Base-by-base conservation (phyloP, 2,797 vertebrate genomes). In the Columba guinea region DNA sequence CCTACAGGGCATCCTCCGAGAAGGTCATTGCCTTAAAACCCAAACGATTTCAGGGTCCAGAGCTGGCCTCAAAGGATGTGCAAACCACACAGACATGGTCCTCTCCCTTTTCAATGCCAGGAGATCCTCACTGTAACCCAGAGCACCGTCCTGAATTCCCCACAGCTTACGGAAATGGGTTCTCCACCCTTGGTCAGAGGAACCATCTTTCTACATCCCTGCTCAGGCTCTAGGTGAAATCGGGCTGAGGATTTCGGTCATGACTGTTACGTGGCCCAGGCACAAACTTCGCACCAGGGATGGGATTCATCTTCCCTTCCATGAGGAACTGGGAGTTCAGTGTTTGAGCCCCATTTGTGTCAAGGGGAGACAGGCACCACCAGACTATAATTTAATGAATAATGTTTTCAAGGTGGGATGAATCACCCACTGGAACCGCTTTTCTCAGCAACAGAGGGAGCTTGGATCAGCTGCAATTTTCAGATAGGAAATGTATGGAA, bases 171-270 rank as follows among this genome's bases (percentile, higher is more conserved):
- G 13, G 81, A 26, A 48, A 60, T 2, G 15, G 19, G 46, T 1
- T 64, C 49, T n/a, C 63, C 27, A 8, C 3, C 74, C 26, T 24
- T 16, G 19, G 34, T 32, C 34, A 37, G 62, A 26, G 95, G 84
- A 94, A 95, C 86, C 90, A 77, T 48, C 93, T 75, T 80, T 63
- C 95, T 81, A 59, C 65, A 68, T 13, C 75, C 44, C 63, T 4
- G 16, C 65, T 37, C 18, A 1, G 84, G 77, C 60, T 91, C 83
- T 35, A 82, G 79, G 79, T 41, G 82, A 89, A 69, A 79, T 30
- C 86, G 48, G 77, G 78, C 44, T 48, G 89, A 95, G n/a, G 94
- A 87, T 82, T 83, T 79, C 21, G 12, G 44, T 44, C 41, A 1
- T 0, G 4, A 18, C 71, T 2, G 21, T 41, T 35, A 77, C 60